phyloP scores from a whole-genome alignment of 2,113 vertebrate species.

The Podilymbus podiceps region DNA sequence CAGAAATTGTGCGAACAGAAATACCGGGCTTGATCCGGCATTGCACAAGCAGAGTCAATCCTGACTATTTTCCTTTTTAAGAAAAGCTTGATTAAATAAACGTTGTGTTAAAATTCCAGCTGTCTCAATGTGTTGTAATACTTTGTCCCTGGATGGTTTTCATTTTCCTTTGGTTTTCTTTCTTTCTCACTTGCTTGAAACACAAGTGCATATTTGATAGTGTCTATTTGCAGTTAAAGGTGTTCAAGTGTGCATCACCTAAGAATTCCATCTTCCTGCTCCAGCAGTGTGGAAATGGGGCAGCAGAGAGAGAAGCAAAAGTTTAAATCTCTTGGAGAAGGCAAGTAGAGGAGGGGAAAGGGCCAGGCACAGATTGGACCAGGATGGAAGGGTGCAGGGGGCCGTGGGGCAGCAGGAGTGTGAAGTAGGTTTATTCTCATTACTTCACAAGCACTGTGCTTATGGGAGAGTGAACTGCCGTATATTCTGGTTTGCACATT shows the following conservation, averaged over 20 bases:
- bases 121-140: background rate
- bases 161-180: background rate
- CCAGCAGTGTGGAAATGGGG: background rate
- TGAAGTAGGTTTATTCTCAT: background rate
- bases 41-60: background rate
- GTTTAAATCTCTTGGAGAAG: background rate
- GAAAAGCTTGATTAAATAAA: background rate
- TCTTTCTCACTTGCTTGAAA: background rate
- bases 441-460: background rate
- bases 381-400: background rate
- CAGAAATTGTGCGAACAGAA: background rate
- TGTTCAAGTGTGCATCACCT: background rate
- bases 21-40: background rate
- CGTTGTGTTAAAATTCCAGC: background rate
- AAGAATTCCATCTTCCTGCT: background rate
- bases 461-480: background rate
- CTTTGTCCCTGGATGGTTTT: background rate
- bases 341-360: background rate
- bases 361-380: background rate
- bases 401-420: background rate
- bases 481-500: background rate
- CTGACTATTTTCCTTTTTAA: slow-evolving; percentile 21
- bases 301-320: background rate
- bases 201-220: background rate
- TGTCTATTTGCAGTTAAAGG: background rate